Base-by-base conservation (phyloP, 2,888 invertebrate genomes). In the Hyposoter didymator region DNA sequence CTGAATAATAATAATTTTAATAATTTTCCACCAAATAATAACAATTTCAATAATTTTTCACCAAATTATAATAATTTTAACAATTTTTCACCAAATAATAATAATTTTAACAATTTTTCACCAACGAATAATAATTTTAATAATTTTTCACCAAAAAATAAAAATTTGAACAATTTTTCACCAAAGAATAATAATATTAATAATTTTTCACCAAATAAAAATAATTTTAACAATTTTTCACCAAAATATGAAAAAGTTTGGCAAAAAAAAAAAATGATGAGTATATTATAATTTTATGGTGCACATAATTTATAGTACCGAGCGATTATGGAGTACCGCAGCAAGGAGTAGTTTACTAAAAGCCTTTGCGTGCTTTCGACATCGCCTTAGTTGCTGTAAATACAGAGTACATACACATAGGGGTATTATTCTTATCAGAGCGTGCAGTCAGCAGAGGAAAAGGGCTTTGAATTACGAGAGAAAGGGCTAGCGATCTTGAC, bases 361-460 rank as follows among this genome's bases (percentile, higher is more conserved):
- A 89, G 89, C 88, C 85, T 87, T 82, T 87, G 87, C 84, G 79
- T 87, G 89, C 90, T 90, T 90, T 90, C 87, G 89, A 88, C 49
- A 64, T 67, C 62, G 19, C 59, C 22, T 43, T 62, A 43, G 88
- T 87, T 2, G 78, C 84, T 89, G 90, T 91, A 90, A 91, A 91
- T 90, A 91, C 89, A 91, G 90, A 90, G 90, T 90, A 19, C 69
- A 90, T 87, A 87, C 87, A 78, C 52, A 78, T 55, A 73, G 81
- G 49, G 87, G 88, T 89, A 90, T 91, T 91, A 91, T 90, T 90
- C 90, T 91, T 91, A 91, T 91, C 90, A 88, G 81, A 86, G 79
- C 85, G 88, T 85, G 89, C 89, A 90, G 89, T 87, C 88, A 76
- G 76, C 84, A 84, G n/a, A 28, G 22, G 12, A 47, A 22, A n/a